Conservation (phyloP, 2,888 invertebrate genomes). For the Adelphocoris suturalis region DNA sequence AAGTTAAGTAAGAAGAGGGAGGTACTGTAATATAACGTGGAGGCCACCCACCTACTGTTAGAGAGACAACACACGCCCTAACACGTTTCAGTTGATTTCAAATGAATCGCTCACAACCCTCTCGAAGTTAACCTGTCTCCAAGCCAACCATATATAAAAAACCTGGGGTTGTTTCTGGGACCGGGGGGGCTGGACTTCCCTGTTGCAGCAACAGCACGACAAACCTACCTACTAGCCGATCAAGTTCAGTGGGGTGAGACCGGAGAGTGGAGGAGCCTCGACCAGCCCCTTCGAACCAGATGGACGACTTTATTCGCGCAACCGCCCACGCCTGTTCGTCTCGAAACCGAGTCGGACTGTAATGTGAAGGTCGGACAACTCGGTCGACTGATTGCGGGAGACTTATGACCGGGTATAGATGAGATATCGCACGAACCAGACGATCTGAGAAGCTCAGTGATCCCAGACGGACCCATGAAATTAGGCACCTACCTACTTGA, state of each 20-base stretch:
- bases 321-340: slow-evolving; percentile 11
- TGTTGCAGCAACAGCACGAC: not conserved
- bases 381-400: not conserved
- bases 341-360: not conserved
- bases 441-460: no score
- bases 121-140: not conserved
- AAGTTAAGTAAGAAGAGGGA: no score
- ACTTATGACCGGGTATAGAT: not conserved
- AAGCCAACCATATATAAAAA: not conserved
- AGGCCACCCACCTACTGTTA: no score
- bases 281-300: not conserved
- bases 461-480: no score
- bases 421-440: no score
- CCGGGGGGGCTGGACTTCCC: not conserved
- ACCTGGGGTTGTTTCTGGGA: not conserved
- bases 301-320: not conserved
- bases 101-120: not conserved
- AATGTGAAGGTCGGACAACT: not conserved
- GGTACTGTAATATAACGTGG: no score
- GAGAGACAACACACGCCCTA: not conserved
- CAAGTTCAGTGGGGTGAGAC: not conserved
- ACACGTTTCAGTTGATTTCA: not conserved
- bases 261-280: not conserved
- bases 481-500: no score
- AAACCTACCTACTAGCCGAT: not conserved